A percentile compares a stretch with the other conserved stretches of the same genome.
Evolutionary conservation across 2,888 invertebrate species (phyloP).

Genomic region (Hyposoter didymator): DNA sequence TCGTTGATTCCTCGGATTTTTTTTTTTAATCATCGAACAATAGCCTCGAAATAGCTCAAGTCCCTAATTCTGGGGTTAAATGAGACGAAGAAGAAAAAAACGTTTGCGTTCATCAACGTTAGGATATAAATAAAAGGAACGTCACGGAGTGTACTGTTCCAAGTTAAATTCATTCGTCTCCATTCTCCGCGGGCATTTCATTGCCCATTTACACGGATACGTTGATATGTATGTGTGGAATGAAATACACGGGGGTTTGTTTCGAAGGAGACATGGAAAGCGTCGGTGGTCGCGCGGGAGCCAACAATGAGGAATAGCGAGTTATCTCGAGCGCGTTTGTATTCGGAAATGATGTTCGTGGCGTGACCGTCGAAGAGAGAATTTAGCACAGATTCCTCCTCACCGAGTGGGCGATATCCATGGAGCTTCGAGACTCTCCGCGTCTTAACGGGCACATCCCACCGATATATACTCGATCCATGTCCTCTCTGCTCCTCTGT

Average conservation of each 20-base stretch:
- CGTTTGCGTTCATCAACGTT: conserved; percentile 29
- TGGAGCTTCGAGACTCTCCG: conserved; percentile 55
- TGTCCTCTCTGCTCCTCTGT: conserved; percentile 32
- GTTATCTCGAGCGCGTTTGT: conserved; percentile 48
- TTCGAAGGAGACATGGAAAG: neutral
- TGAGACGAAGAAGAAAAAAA: neutral
- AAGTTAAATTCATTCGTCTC: conserved; percentile 7
- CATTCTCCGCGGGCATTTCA: neutral
- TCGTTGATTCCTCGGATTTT: neutral
- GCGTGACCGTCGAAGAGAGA: conserved; percentile 54
- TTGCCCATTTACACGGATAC: neutral
- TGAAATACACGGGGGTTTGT: neutral
- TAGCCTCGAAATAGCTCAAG: neutral
- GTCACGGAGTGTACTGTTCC: conserved; percentile 8
- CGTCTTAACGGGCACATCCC: conserved; percentile 59
- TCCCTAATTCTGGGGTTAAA: neutral
- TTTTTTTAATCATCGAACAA: neutral
- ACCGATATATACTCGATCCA: neutral
- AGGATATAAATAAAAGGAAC: conserved; percentile 4
- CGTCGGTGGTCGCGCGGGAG: conserved; percentile 20
- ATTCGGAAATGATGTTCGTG: conserved; percentile 49
- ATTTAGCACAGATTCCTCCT: conserved; percentile 64
- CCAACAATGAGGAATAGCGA: conserved; percentile 15
- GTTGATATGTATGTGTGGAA: neutral
- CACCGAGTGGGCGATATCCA: conserved; percentile 55